phyloP scores from a whole-genome alignment of 2,888 invertebrate genomes.

The Rhingia campestris region DNA sequence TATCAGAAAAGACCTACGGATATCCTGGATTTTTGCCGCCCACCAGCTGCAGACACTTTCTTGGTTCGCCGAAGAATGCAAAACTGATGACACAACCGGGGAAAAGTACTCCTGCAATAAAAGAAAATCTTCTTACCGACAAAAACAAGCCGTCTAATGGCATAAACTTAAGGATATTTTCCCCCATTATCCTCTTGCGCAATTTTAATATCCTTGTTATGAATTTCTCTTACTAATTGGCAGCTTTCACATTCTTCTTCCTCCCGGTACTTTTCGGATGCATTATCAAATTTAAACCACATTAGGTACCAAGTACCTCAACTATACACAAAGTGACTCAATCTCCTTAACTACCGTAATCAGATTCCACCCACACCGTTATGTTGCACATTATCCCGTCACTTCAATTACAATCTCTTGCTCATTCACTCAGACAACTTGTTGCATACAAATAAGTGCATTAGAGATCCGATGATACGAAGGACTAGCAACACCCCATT shows the following conservation, averaged over 20 bases:
- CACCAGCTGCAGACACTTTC: too few species aligned
- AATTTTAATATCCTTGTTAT: not conserved
- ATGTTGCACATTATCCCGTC: constrained; percentile 61
- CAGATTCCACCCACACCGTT: constrained; percentile 55
- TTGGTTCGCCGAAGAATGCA: too few species aligned
- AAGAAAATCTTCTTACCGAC: too few species aligned
- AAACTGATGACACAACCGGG: too few species aligned
- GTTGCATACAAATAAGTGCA: constrained; percentile 58
- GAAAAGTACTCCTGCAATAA: too few species aligned
- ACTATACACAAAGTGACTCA: constrained; percentile 12
- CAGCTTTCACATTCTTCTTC: not conserved
- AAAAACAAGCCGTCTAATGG: too few species aligned
- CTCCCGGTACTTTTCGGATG: not conserved
- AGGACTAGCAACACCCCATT: constrained; percentile 12
- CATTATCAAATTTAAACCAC: not conserved
- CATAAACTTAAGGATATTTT: too few species aligned
- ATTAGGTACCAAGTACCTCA: not conserved
- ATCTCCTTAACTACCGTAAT: constrained; percentile 39
- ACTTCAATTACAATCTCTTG: constrained; percentile 57
- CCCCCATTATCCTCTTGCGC: not conserved
- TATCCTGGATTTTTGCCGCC: too few species aligned
- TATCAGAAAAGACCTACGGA: too few species aligned
- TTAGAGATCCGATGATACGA: constrained; percentile 29
- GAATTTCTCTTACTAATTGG: too few species aligned
- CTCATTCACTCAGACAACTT: constrained; percentile 39